Evolutionary conservation across 2,113 vertebrate species (phyloP).

Genomic region (Carassius gibelio): DNA sequence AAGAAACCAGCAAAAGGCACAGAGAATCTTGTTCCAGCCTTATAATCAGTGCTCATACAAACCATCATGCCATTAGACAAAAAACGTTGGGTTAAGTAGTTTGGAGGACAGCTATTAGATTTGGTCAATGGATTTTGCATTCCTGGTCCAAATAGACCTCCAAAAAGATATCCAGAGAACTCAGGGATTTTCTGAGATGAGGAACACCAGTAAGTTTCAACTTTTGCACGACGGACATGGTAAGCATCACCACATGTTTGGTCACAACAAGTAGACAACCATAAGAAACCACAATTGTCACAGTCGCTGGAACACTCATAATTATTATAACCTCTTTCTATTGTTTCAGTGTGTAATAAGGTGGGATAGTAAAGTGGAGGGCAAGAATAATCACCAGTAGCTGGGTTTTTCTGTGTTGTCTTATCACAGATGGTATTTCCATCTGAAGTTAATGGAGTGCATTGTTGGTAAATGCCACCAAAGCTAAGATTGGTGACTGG

Average conservation of each 20-base stretch:
- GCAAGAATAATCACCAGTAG: conserved; percentile 81
- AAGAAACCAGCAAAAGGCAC: conserved; percentile 90
- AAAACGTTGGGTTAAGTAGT: conserved; percentile 73
- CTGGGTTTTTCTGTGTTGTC: conserved; percentile 81
- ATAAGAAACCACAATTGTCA: conserved; percentile 47
- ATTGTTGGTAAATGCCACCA: conserved; percentile 84
- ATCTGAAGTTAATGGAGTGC: conserved; percentile 63
- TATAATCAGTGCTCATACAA: conserved; percentile 83
- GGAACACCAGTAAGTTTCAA: conserved; percentile 83
- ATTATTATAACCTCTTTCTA: conserved; percentile 77
- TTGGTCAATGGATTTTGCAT: conserved; percentile 80
- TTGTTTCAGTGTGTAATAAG: conserved; percentile 75
- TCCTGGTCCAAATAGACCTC: conserved; percentile 79
- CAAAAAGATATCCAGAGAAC: conserved; percentile 83
- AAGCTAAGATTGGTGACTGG: conserved; percentile 83
- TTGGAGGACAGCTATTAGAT: conserved; percentile 78
- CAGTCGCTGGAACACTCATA: conserved; percentile 72
- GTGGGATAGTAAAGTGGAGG: conserved; percentile 68
- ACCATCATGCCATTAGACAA: conserved; percentile 78
- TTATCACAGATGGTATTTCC: conserved; percentile 66
- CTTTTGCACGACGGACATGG: conserved; percentile 71
- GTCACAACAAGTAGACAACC: conserved; percentile 69
- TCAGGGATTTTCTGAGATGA: conserved; percentile 40
- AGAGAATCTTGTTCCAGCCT: conserved; percentile 64
- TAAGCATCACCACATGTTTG: conserved; percentile 75